Evolutionary conservation across 37 sponge, comb jelly and placozoan species (phyloP).

Genomic region (Chondrilla cf. caribensis): DNA sequence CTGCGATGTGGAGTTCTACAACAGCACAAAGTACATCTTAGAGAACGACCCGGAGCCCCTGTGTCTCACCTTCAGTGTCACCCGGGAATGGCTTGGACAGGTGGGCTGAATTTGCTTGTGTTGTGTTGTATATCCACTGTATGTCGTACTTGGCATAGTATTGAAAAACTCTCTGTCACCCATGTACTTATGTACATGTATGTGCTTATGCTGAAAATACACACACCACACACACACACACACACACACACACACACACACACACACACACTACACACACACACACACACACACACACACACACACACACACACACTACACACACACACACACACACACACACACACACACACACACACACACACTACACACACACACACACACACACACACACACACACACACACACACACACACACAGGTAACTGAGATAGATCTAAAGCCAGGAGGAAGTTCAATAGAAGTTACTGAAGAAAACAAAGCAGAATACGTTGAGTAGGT

Average conservation of each 20-base stretch:
- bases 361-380: too few species aligned
- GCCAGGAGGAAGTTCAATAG: conserved; percentile 78
- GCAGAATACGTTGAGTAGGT: conserved; percentile 93
- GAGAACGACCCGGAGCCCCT: conserved; percentile 95
- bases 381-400: too few species aligned
- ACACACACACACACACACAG: conserved; percentile 14
- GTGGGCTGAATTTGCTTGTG: conserved; percentile 49
- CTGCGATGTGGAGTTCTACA: conserved; percentile 88
- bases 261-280: too few species aligned
- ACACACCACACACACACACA: too few species aligned
- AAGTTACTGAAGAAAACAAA: conserved; percentile 90
- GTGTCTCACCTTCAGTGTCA: conserved; percentile 84
- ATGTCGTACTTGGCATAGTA: too few species aligned
- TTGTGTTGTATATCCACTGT: too few species aligned
- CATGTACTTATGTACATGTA: background rate
- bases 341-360: too few species aligned
- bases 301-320: too few species aligned
- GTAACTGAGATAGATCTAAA: conserved; percentile 75
- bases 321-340: too few species aligned
- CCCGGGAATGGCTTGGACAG: conserved; percentile 85
- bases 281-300: too few species aligned
- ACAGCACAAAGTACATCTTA: conserved; percentile 87
- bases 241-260: too few species aligned
- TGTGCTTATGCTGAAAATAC: background rate
- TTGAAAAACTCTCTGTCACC: too few species aligned